Percentiles rank a stretch among this genome's conserved stretches.
Evolutionary conservation across 1,140 invertebrate genomes (phyloP).

Genomic region (Teleopsis dalmanni): DNA sequence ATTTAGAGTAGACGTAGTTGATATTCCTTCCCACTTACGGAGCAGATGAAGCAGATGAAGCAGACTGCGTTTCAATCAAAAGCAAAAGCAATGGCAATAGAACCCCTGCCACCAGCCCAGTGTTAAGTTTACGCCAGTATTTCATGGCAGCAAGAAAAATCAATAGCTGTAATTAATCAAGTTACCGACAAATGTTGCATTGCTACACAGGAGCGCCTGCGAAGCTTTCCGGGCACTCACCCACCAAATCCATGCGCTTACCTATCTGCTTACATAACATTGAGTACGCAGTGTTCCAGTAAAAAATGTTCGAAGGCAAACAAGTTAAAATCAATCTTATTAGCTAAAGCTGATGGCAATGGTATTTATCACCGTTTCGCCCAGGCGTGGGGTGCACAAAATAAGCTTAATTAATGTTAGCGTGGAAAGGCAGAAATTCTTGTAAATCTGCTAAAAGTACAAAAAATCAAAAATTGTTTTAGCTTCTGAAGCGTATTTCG

Average conservation of each 20-base stretch:
- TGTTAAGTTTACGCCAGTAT: no score
- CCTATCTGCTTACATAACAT: background rate
- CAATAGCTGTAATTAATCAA: slow-evolving; percentile 13
- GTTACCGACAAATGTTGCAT: background rate
- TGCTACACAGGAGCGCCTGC: background rate
- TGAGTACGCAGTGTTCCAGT: background rate
- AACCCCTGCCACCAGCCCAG: no score
- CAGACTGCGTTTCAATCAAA: no score
- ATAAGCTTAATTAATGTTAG: background rate
- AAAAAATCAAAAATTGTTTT: no score
- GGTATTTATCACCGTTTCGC: slow-evolving; percentile 7
- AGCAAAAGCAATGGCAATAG: no score
- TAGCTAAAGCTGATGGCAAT: slow-evolving; percentile 9
- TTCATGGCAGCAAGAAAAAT: slow-evolving; percentile 5
- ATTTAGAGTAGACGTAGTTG: no score
- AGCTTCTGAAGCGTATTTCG: no score
- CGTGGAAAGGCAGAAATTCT: background rate
- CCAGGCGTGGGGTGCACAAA: background rate
- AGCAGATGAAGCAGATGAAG: no score
- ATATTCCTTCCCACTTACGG: no score
- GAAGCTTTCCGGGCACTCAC: background rate
- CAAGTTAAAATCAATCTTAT: slow-evolving; percentile 12
- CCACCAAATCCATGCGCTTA: background rate
- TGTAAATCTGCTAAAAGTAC: no score
- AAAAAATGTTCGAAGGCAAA: slow-evolving; percentile 6